Evolutionary conservation across 2,113 vertebrate species (phyloP).

Genomic region (Periophthalmus modestus): DNA sequence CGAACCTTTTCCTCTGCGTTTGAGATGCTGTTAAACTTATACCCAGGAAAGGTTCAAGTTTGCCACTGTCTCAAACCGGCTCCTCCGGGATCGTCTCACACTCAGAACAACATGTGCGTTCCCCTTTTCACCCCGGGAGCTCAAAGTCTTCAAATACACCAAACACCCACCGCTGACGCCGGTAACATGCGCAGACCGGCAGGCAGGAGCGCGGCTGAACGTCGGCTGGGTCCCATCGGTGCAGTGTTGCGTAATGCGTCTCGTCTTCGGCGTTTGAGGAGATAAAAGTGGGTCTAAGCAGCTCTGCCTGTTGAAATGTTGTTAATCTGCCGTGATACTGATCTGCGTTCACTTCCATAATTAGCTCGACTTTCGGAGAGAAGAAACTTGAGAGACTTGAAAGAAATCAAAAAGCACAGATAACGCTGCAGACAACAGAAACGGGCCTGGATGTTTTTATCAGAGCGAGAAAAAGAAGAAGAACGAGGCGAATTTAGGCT

Average conservation of each 20-base stretch:
- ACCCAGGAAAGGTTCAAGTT: constrained; percentile 61
- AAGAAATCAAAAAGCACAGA: constrained; percentile 51
- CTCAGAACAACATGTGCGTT: constrained; percentile 66
- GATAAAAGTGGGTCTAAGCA: constrained; percentile 67
- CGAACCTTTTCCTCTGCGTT: constrained; percentile 40
- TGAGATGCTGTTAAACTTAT: constrained; percentile 60
- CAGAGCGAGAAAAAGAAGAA: constrained; percentile 38
- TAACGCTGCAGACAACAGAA: constrained; percentile 60
- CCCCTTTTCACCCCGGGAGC: constrained; percentile 41
- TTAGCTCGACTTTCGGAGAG: constrained; percentile 63
- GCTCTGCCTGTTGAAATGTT: constrained; percentile 66
- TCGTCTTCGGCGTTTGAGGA: constrained; percentile 64
- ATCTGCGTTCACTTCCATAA: constrained; percentile 58
- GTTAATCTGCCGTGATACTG: constrained; percentile 68
- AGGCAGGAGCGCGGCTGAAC: constrained; percentile 63
- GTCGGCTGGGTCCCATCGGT: constrained; percentile 70
- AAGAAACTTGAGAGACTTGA: constrained; percentile 51
- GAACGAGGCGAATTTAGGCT: constrained; percentile 49
- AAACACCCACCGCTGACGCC: constrained; percentile 61
- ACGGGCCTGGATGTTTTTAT: constrained; percentile 58
- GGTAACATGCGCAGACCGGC: constrained; percentile 58
- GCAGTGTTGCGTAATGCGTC: constrained; percentile 64
- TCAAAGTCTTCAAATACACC: constrained; percentile 69
- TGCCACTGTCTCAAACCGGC: constrained; percentile 57
- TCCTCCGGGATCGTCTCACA: constrained; percentile 49